phyloP scores from a whole-genome alignment of 2,113 vertebrate genomes.

The Tragelaphus buxtoni region DNA sequence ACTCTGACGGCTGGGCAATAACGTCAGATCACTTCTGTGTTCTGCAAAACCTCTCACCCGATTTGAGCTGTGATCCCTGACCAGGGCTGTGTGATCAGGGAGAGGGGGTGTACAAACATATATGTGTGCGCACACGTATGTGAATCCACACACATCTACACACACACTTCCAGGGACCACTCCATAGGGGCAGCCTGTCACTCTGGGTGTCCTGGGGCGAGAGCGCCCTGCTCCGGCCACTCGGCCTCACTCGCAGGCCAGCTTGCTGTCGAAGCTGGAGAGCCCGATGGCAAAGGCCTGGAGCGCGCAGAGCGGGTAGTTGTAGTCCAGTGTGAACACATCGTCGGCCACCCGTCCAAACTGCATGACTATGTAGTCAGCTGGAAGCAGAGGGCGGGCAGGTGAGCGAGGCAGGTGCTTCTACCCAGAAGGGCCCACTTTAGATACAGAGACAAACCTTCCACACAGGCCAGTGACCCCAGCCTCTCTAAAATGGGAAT shows the following conservation, averaged over 20 bases:
- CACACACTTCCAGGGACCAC: not conserved
- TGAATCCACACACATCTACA: accelerated
- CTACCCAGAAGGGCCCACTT: not conserved
- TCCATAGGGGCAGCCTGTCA: not conserved
- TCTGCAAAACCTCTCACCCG: not conserved
- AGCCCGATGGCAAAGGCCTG: slow-evolving; percentile 97
- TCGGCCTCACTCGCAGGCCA: slow-evolving; percentile 91
- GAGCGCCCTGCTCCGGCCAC: not conserved
- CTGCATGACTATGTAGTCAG: slow-evolving; percentile 98
- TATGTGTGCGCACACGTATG: accelerated
- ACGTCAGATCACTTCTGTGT: not conserved
- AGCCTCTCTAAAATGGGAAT: not conserved
- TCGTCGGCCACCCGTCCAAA: slow-evolving; percentile 96
- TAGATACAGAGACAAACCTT: not conserved
- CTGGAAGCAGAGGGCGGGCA: slow-evolving; percentile 75
- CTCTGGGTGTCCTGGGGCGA: not conserved
- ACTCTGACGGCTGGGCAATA: not conserved
- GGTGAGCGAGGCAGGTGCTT: not conserved
- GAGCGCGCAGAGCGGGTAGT: slow-evolving; percentile 95
- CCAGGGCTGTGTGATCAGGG: not conserved
- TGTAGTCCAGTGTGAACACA: slow-evolving; percentile 96
- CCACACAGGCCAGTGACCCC: not conserved
- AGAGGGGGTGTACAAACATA: not conserved
- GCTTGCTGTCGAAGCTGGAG: slow-evolving; percentile 97
- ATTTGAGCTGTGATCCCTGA: not conserved